A percentile compares a stretch with the other conserved stretches of the same genome.
Conservation (phyloP, 2,113 vertebrate genomes). For the Zosterops japonicus region DNA sequence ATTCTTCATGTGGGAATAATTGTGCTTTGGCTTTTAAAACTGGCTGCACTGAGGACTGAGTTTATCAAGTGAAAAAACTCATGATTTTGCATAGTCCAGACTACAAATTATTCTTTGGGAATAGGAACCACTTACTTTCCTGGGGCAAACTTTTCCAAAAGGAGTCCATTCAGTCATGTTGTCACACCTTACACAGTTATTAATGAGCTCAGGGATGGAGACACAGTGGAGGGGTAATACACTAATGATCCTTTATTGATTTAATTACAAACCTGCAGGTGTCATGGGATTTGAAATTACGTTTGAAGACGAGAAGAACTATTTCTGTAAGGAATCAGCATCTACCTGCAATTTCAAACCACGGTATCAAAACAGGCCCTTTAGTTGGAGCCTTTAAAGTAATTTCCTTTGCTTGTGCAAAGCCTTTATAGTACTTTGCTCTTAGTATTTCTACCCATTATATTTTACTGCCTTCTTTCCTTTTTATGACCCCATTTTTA, state of each 20-base stretch:
- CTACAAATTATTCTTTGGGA: not conserved
- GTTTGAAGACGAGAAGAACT: not conserved
- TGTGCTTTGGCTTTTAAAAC: not conserved
- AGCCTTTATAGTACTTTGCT: not conserved
- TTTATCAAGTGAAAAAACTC: not conserved
- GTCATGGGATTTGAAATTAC: not conserved
- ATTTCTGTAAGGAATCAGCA: not conserved
- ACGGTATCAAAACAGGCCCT: not conserved
- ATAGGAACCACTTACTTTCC: not conserved
- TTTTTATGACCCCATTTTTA: conserved; percentile 61
- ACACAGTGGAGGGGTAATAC: not conserved
- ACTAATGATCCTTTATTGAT: not conserved
- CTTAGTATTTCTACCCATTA: not conserved
- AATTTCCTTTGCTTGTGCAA: not conserved
- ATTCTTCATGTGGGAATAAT: not conserved
- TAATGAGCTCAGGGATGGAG: not conserved
- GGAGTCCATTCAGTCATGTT: not conserved
- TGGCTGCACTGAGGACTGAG: not conserved
- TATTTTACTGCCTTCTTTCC: not conserved
- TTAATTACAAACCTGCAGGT: not conserved
- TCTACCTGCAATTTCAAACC: not conserved
- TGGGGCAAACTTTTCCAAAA: not conserved
- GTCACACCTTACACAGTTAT: not conserved
- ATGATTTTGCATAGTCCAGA: not conserved
- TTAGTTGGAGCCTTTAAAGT: not conserved